Evolutionary conservation across 2,113 vertebrate species (phyloP).

Genomic region (Elanus axillaris): DNA sequence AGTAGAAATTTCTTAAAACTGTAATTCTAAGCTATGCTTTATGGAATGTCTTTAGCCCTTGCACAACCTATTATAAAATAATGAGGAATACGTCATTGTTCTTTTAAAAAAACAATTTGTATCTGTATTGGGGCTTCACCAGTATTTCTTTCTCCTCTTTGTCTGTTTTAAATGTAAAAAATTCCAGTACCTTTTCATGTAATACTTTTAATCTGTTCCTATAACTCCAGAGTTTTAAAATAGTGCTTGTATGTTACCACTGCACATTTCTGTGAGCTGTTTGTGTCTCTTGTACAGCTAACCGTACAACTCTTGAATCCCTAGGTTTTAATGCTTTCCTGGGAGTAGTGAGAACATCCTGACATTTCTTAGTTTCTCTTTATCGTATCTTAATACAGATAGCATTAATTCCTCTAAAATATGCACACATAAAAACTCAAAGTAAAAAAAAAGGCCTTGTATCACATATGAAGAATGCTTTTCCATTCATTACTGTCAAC

Average conservation of each 20-base stretch:
- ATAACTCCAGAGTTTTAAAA: neutral
- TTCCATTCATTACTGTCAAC: neutral
- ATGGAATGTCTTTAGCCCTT: neutral
- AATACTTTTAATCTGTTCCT: neutral
- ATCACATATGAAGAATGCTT: neutral
- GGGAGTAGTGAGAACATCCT: neutral
- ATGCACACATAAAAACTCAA: neutral
- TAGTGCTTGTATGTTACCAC: neutral
- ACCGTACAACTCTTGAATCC: neutral
- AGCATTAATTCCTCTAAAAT: neutral
- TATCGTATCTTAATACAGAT: neutral
- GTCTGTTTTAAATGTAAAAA: neutral
- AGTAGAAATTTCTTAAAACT: neutral
- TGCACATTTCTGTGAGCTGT: neutral
- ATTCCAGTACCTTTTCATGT: neutral
- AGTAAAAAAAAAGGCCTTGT: neutral
- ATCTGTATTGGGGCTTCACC: neutral
- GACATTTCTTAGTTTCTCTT: neutral
- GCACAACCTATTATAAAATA: neutral
- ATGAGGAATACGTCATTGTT: neutral
- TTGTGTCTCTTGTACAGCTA: rapidly evolving
- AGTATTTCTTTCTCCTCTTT: neutral
- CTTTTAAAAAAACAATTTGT: neutral
- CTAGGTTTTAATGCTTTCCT: neutral
- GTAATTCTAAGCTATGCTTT: neutral